Evolutionary conservation across 2,888 invertebrate species (phyloP), one percentile per base, ranked within the genome.

Genomic region (Metallyticus violacea): DNA sequence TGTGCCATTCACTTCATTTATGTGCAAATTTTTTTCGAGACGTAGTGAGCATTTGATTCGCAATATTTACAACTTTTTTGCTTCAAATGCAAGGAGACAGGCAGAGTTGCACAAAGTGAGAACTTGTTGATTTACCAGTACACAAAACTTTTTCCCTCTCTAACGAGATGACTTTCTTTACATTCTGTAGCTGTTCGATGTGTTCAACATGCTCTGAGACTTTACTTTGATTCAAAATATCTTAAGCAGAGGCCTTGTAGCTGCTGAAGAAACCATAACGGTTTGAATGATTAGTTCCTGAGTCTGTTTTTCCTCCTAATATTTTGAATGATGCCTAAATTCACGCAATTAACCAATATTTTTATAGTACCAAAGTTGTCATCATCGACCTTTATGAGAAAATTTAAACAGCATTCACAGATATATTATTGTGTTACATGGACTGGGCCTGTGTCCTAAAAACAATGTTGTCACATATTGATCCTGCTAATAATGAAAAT

Each of bases 1-100:
- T 90, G 26, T 90, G 90, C 81, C 90, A 91, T 87, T 90, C 90
- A 1, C 62, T 89, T 83, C 90, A 90, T 87, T 86, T 82, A 22
- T 82, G 82, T 25, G 82, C 82, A 22, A 82, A 26, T 40, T 15
- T 82, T 4, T 82, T n/a, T 28, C 79, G 22, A 26, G 79, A 26
- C 79, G 28, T 26, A n/a, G 79, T 0, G 26, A 79, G 25, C 5
- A 79, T 82, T 82, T 82, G 22, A 6, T 9, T n/a, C 27, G 82
- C 1, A 82, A 82, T 26, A 40, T 29, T 29, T 28, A 25, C 25
- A 79, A 82, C 1, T 82, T 3, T 82, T 82, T 82, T 82, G 62
- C 15, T 28, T 22, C 30, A 26, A 82, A 4, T 29, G 82, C 29
- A 15, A 82, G 27, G 1, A 15, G 27, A 25, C 81, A 29, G 28